phyloP scores from a whole-genome alignment of 2,797 vertebrate genomes.

The Chaunax sp. region DNA sequence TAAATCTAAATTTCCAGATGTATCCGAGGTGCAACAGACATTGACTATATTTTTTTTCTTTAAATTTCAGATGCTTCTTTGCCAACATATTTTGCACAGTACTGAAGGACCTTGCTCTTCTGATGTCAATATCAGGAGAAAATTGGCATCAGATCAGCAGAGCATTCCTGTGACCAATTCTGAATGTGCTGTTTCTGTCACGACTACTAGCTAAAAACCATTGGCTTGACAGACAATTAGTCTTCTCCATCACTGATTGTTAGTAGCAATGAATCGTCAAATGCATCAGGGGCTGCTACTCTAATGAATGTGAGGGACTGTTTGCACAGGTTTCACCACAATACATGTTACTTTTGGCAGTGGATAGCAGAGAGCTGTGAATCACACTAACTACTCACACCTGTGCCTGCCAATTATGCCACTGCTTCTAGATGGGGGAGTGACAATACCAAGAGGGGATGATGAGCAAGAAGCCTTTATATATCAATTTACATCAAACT shows the following conservation, averaged over 20 bases:
- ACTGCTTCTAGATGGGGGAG: constrained; percentile 2
- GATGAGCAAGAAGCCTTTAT: too few relatives aligned
- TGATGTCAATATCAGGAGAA: constrained; percentile 18
- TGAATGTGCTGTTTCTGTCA: constrained; percentile 11
- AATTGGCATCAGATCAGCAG: constrained; percentile 15
- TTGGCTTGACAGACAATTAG: constrained; percentile 47
- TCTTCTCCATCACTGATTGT: constrained; percentile 28
- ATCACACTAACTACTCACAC: constrained; percentile 42
- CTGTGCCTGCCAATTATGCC: constrained; percentile 45
- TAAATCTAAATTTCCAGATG: constrained; percentile 46
- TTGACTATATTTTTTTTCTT: background rate
- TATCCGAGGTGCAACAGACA: constrained; percentile 20
- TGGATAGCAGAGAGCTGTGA: constrained; percentile 23
- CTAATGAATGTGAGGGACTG: constrained; percentile 37
- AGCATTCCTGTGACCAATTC: constrained; percentile 14
- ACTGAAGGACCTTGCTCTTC: constrained; percentile 1
- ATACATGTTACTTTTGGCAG: constrained; percentile 17
- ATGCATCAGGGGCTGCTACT: too few relatives aligned
- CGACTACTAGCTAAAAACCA: constrained; percentile 14
- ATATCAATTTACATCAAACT: too few relatives aligned
- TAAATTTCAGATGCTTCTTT: background rate
- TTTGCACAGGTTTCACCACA: constrained; percentile 20
- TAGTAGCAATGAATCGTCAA: constrained; percentile 44
- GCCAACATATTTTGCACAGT: constrained; percentile 2
- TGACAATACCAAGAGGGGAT: background rate